Evolutionary conservation across 2,888 invertebrate species (phyloP), one percentile per base, ranked within the genome.

Genomic region (Ryuthela nishihirai): DNA sequence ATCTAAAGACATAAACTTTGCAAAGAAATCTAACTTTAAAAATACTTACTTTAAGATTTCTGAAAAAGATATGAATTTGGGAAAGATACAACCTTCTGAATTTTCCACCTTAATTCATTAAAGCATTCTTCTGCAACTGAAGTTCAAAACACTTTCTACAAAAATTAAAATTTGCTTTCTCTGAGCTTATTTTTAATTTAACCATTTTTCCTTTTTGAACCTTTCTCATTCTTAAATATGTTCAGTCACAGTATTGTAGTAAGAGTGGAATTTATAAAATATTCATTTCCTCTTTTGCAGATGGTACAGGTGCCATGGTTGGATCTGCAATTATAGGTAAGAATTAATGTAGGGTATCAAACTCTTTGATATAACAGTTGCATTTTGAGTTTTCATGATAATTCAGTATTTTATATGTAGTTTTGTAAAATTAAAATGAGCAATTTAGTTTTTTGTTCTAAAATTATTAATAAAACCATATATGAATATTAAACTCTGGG

Each of bases 241-340:
- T 39, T 59, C 26, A 10, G 15, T 18, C 3, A 36, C 20, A n/a
- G 20, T 35, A 50, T 39, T 45, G 38, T 29, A 15, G 4, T 39
- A 38, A 15, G 10, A 15, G 10, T 38, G 7, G 10, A 15, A 12
- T 34, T 9, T 18, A 26, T 29, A 9, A 2, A n/a, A n/a, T 32
- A 29, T 41, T 18, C 32, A 41, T 29, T 15, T 59, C 44, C 63
- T 45, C 45, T 54, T 50, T 71, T 71, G 29, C 65, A 77, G 77
- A 77, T 70, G 81, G 81, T 12, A 72, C 75, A 25, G 75, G 73
- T 32, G 77, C 79, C 7, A 81, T 81, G 78, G 72, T 91, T 46
- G 97, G 93, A 34, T 97, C 97, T 78, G 99, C 97, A 12, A 79
- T 97, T 39, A 88, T 99, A 43, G 94, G 97, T 75, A 65, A 67